Evolutionary conservation across 1,140 invertebrate genomes (phyloP).

Genomic region (Holcopasites calliopsidis): DNA sequence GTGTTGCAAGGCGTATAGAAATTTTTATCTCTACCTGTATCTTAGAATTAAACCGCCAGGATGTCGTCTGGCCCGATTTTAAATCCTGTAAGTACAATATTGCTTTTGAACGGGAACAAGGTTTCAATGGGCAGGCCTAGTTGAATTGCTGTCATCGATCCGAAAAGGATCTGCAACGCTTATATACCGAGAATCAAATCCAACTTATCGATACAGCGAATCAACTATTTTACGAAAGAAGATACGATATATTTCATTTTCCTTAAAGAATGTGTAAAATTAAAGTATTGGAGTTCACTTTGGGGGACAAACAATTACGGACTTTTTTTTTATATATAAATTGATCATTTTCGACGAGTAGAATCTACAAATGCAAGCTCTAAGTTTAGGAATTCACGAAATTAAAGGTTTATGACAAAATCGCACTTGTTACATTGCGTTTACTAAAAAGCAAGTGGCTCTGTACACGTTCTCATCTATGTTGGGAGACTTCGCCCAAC

Average conservation of each 20-base stretch:
- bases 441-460: too few species aligned
- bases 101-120: background rate
- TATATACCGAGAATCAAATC: background rate
- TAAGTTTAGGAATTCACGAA: too few species aligned
- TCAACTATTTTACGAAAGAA: background rate
- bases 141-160: conserved; percentile 36
- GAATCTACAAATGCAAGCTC: too few species aligned
- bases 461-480: too few species aligned
- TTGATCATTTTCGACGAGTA: too few species aligned
- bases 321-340: too few species aligned
- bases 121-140: background rate
- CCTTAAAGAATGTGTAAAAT: too few species aligned
- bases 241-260: background rate
- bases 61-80: conserved; percentile 56
- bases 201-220: background rate
- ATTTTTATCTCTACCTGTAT: background rate
- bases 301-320: too few species aligned
- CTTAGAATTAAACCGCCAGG: background rate
- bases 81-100: conserved; percentile 61
- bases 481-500: too few species aligned
- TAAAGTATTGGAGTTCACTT: too few species aligned
- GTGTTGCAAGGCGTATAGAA: background rate
- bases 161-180: conserved; percentile 14
- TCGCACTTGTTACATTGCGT: too few species aligned
- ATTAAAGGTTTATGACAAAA: too few species aligned